phyloP scores from a whole-genome alignment of 2,888 invertebrate species.

The Stenoptilia bipunctidactyla region DNA sequence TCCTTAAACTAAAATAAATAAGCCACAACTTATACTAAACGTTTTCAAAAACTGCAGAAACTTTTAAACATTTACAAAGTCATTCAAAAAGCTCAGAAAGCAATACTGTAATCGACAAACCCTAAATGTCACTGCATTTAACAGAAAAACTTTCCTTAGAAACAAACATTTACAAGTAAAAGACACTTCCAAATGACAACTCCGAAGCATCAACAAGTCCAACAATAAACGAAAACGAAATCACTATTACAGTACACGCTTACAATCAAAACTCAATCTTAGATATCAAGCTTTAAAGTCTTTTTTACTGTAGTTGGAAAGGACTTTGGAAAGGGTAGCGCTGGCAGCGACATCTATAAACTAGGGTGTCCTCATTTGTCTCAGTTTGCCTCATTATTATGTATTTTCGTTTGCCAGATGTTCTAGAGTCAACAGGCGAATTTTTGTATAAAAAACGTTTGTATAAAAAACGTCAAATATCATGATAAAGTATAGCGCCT shows the following conservation, averaged over 20 bases:
- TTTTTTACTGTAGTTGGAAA: background rate
- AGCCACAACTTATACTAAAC: too few relatives aligned
- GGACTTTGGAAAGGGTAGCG: background rate
- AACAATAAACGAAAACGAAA: background rate
- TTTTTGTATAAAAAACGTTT: too few relatives aligned
- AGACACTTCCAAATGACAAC: background rate
- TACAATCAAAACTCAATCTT: background rate
- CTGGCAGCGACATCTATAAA: background rate
- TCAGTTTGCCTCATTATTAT: slow-evolving; percentile 18
- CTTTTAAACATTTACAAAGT: too few relatives aligned
- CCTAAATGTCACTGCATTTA: too few relatives aligned
- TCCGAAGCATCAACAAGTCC: background rate
- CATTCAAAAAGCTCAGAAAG: too few relatives aligned
- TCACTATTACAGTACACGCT: background rate
- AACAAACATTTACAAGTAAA: background rate
- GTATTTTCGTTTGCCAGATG: slow-evolving; percentile 19
- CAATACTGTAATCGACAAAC: too few relatives aligned
- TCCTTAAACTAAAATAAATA: too few relatives aligned
- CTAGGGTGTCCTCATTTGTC: background rate
- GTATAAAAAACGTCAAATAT: too few relatives aligned
- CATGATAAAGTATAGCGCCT: too few relatives aligned
- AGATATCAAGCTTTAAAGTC: background rate
- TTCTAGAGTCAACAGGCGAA: slow-evolving; percentile 3
- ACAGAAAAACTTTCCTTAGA: background rate
- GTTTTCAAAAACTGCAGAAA: too few relatives aligned